phyloP scores from a whole-genome alignment of 2,888 invertebrate species.

The Tachina grossa region DNA sequence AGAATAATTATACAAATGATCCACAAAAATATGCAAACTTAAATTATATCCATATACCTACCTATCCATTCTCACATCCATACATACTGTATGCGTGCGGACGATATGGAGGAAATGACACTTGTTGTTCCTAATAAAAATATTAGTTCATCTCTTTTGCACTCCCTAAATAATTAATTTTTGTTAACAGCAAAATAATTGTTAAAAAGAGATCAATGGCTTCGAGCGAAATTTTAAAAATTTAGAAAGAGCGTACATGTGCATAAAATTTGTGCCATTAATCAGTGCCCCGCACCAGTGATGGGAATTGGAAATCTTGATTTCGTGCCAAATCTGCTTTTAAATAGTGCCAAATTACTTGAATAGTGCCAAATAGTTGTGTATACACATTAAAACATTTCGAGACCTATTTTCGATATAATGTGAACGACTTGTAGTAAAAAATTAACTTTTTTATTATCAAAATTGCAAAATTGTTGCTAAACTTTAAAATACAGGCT shows the following conservation, averaged over 20 bases:
- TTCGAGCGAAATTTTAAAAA: slow-evolving; percentile 11
- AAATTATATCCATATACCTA: background rate
- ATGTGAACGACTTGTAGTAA: too few species aligned
- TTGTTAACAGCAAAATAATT: slow-evolving; percentile 30
- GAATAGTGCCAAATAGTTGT: too few species aligned
- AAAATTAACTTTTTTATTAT: too few species aligned
- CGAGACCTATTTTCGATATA: too few species aligned
- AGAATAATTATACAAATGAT: background rate
- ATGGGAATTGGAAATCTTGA: too few species aligned
- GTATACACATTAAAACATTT: too few species aligned
- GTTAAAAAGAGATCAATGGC: slow-evolving; percentile 62
- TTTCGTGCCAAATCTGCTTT: too few species aligned
- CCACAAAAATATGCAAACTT: background rate
- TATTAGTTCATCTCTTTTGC: slow-evolving; percentile 63
- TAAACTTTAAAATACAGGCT: too few species aligned
- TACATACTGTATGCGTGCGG: background rate
- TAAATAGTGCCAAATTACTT: too few species aligned
- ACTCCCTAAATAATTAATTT: slow-evolving; percentile 35
- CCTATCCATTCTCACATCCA: background rate
- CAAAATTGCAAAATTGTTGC: too few species aligned
- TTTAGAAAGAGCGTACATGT: background rate
- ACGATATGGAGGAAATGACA: slow-evolving; percentile 46
- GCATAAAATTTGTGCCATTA: too few species aligned
- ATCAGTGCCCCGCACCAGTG: too few species aligned
- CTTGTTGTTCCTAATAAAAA: slow-evolving; percentile 56